These are phyloP conservation scores for Drosophila sulfurigaster DNA, from an alignment of 1,140 invertebrate genomes.

Conservation along the genomic window DNA sequence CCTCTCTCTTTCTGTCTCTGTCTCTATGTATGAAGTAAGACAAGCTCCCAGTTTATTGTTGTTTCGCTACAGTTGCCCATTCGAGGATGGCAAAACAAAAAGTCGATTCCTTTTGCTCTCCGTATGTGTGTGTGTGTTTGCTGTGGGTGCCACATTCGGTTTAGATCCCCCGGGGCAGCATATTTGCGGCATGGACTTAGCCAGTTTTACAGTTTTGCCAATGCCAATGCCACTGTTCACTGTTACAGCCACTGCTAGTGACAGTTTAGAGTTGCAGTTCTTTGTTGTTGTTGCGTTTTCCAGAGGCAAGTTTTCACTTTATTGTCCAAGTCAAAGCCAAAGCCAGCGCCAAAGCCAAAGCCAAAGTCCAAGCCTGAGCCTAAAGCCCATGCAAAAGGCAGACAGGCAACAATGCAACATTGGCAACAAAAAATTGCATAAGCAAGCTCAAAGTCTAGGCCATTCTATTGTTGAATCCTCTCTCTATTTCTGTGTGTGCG, in stretches of 20 bases:
- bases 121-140: conserved; percentile 6
- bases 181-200: conserved; percentile 60
- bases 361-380: conserved; percentile 65
- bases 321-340: conserved; percentile 65
- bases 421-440: conserved; percentile 66
- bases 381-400: conserved; percentile 44
- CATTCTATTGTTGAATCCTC: conserved; percentile 59
- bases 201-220: conserved; percentile 35
- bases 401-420: conserved; percentile 11
- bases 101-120: conserved; percentile 32
- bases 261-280: conserved; percentile 24
- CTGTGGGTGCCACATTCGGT: conserved; percentile 37
- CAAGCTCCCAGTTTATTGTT: conserved; percentile 40
- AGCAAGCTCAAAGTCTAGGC: conserved; percentile 66
- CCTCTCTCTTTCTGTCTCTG: too few species aligned
- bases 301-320: conserved; percentile 74
- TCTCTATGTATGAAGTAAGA: conserved; percentile 20
- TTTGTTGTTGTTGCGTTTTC: conserved; percentile 43
- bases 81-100: conserved; percentile 39
- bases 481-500: background rate
- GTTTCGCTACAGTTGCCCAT: conserved; percentile 41
- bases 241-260: conserved; percentile 54
- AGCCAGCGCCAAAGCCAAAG: conserved; percentile 54
- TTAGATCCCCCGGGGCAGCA: conserved; percentile 39
- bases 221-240: conserved; percentile 51